phyloP scores from a whole-genome alignment of 1,140 invertebrate species.

The Drosophila arizonae region DNA sequence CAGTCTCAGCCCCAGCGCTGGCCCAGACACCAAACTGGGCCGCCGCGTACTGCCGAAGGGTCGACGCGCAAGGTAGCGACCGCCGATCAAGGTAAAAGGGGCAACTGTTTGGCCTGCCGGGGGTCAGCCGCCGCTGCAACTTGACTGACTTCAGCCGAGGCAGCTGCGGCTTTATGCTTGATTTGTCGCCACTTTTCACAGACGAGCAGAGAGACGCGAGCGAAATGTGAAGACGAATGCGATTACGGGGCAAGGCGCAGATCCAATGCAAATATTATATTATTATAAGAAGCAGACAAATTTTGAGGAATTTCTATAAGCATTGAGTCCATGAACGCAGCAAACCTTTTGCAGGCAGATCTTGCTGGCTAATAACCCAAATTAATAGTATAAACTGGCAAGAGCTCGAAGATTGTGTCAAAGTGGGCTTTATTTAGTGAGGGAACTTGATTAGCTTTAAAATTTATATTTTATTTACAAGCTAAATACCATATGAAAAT shows the following conservation, averaged over 20 bases:
- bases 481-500: too few species aligned
- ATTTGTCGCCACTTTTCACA: conserved; percentile 41
- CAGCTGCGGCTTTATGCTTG: conserved; percentile 29
- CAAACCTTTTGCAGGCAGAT: too few species aligned
- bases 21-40: conserved; percentile 14
- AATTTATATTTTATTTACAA: too few species aligned
- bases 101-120: neutral
- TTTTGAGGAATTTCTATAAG: too few species aligned
- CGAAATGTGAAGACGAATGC: conserved; percentile 3
- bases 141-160: conserved; percentile 29
- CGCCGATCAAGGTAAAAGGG: neutral
- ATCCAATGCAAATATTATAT: too few species aligned
- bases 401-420: too few species aligned
- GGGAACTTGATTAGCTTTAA: too few species aligned
- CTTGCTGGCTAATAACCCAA: too few species aligned
- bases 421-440: too few species aligned
- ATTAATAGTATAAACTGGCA: too few species aligned
- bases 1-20: neutral
- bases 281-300: too few species aligned
- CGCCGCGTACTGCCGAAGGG: conserved; percentile 3
- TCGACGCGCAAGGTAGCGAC: neutral
- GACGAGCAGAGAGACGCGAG: conserved; percentile 20
- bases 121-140: conserved; percentile 12
- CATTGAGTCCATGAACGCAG: too few species aligned
- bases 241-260: neutral